Base-by-base conservation (phyloP, 2,888 invertebrate genomes). In the Ypsolopha sequella region DNA sequence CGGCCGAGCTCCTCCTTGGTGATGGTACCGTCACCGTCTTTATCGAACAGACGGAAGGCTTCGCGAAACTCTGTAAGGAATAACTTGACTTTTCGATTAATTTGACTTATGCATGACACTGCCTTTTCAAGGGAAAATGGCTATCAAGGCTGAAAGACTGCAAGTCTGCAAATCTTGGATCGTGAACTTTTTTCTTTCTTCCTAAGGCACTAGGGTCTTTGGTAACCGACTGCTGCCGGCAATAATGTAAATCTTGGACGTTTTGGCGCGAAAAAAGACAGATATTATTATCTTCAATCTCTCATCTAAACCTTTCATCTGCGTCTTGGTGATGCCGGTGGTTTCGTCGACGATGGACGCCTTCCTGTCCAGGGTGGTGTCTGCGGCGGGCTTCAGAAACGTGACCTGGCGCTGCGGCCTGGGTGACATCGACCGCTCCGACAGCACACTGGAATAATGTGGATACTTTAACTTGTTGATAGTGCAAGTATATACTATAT, bases 281-380 rank as follows among this genome's bases (percentile, higher is more conserved):
- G 6, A 39, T n/a, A 39, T n/a, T 6, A 3, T 39, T 6, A 39
- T 66, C n/a, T n/a, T n/a, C n/a, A n/a, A n/a, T n/a, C n/a, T n/a
- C n/a, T n/a, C n/a, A n/a, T n/a, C n/a, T n/a, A n/a, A 62, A 93
- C 94, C 94, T 88, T 93, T 93, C 94, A 95, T 94, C 73, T 94
- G 93, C 14, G 93, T 91, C 68, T 92, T 91, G 35, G 93, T 81
- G 58, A 87, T 87, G 51, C 87, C 87, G 1, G 80, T 76, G 9
- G 77, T 82, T 61, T 86, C 86, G 51, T 86, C 86, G 0, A 86
- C 78, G 51, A 86, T 82, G 52, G 86, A 86, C 0, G 84, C 85
- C 58, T 86, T 86, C 55, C 86, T 67, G 58, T 87, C 86, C 45
- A 85, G 70, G 14, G 68, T 76, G 49, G 81, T 80, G 63, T 84